Percentiles rank a stretch among this genome's conserved stretches.
Evolutionary conservation across 2,797 vertebrate species (phyloP).

Genomic region (Enteromius anoplus): DNA sequence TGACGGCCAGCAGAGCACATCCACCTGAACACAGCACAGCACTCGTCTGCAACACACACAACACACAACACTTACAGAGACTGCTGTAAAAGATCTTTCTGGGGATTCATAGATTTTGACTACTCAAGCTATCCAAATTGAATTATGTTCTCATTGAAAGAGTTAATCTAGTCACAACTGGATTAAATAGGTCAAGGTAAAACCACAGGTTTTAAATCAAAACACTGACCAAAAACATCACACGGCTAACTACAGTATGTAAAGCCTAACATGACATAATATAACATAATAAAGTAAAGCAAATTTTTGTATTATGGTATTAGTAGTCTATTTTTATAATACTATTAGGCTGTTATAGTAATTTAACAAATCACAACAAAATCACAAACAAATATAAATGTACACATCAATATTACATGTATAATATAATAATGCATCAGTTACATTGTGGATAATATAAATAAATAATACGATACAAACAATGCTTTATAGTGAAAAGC

Average conservation of each 20-base stretch:
- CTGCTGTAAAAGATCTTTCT: neutral
- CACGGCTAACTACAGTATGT: neutral
- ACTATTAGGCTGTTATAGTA: neutral
- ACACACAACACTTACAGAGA: slow-evolving; percentile 27
- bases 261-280: neutral
- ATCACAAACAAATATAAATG: neutral
- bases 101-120: neutral
- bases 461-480: neutral
- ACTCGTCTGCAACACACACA: slow-evolving; percentile 81
- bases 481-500: neutral
- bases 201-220: neutral
- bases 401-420: neutral
- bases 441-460: neutral
- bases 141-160: neutral
- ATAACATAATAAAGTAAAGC: neutral
- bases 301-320: neutral
- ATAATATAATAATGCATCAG: neutral
- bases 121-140: neutral
- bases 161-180: neutral
- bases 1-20: slow-evolving; percentile 88
- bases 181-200: neutral
- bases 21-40: slow-evolving; percentile 90
- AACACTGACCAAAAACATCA: neutral
- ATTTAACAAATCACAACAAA: neutral
- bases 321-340: neutral